Conservation (phyloP, 2,888 invertebrate genomes). For the Crepidodera aurea region DNA sequence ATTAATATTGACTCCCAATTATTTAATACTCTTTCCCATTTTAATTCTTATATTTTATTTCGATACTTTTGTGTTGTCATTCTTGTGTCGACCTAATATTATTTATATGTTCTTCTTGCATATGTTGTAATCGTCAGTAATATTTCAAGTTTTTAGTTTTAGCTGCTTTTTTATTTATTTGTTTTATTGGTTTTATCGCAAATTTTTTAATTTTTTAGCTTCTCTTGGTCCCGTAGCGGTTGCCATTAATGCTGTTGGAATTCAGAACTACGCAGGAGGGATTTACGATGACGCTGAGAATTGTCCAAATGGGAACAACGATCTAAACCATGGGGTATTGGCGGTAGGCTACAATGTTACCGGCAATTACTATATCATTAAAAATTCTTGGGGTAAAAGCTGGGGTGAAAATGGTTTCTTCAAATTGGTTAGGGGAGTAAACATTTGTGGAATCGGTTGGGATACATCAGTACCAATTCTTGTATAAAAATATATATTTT, state of each 20-base stretch:
- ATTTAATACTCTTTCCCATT: too few species aligned
- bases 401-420: slow-evolving; percentile 15
- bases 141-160: too few species aligned
- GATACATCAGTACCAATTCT: not conserved
- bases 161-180: not conserved
- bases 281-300: not conserved
- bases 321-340: slow-evolving; percentile 5
- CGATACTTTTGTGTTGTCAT: too few species aligned
- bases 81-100: too few species aligned
- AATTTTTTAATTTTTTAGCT: too few species aligned
- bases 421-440: not conserved
- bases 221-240: not conserved
- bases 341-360: slow-evolving; percentile 13
- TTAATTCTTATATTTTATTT: too few species aligned
- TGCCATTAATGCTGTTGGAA: not conserved
- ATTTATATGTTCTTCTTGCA: too few species aligned
- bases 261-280: slow-evolving; percentile 2
- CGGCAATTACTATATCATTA: slow-evolving; percentile 9
- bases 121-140: too few species aligned
- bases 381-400: slow-evolving; percentile 8
- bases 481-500: not conserved
- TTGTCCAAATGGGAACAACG: not conserved
- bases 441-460: not conserved
- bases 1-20: too few species aligned
- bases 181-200: not conserved